These are phyloP conservation scores for Andrena bicolor DNA, from an alignment of 2,888 invertebrate genomes.

Conservation along the genomic window DNA sequence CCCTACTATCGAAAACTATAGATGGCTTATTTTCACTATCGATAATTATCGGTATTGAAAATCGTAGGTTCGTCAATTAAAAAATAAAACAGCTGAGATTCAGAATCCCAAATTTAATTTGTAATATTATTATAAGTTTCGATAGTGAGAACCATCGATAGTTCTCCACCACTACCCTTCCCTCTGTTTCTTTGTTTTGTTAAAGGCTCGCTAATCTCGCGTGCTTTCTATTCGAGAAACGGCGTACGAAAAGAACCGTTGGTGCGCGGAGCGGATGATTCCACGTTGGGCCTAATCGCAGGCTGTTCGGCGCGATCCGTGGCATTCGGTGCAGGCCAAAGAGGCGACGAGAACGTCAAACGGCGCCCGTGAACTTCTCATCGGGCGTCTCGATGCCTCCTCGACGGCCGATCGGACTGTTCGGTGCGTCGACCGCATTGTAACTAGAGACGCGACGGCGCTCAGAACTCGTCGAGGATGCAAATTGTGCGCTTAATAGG, in stretches of 20 bases:
- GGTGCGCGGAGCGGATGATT: neutral
- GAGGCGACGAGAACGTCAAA: slow-evolving; percentile 14
- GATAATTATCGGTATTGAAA: no score
- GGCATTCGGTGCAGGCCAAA: slow-evolving; percentile 20
- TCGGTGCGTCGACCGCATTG: slow-evolving; percentile 64
- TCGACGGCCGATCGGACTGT: slow-evolving; percentile 54
- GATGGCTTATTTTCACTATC: no score
- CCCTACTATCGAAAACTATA: no score
- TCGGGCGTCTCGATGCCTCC: slow-evolving; percentile 19
- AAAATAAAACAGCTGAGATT: no score
- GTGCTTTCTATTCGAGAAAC: slow-evolving; percentile 40
- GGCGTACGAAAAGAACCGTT: slow-evolving; percentile 12
- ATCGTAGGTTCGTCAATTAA: no score
- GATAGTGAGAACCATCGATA: no score
- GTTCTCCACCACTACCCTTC: no score
- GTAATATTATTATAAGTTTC: no score
- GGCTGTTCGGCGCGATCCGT: slow-evolving; percentile 31
- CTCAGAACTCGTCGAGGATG: slow-evolving; percentile 69
- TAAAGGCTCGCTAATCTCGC: neutral
- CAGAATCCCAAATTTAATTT: no score
- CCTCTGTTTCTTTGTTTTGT: no score
- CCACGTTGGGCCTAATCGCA: slow-evolving; percentile 51
- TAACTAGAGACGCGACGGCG: slow-evolving; percentile 58
- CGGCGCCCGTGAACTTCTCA: slow-evolving; percentile 36
- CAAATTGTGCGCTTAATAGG: slow-evolving; percentile 73